These are phyloP conservation scores for Caenorhabditis sp. DNA, from an alignment of 2,888 invertebrate species.

Conservation along the genomic window DNA sequence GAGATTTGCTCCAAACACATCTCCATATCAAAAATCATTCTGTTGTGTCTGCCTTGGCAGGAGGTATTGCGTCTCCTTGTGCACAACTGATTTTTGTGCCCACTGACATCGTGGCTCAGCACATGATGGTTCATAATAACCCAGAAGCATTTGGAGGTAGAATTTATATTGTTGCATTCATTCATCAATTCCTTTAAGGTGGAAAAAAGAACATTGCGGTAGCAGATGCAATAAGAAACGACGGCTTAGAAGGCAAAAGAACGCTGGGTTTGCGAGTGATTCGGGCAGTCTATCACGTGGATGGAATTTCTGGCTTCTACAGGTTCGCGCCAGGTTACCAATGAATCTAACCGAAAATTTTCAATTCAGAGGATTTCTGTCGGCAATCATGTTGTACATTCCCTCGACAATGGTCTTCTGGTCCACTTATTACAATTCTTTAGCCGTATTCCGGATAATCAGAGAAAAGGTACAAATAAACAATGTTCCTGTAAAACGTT, in stretches of 20 bases:
- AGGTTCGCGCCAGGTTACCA: conserved; percentile 59
- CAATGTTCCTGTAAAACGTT: no score
- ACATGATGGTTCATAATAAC: conserved; percentile 75
- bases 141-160: conserved; percentile 66
- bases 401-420: conserved; percentile 78
- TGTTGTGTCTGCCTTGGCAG: conserved; percentile 67
- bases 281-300: conserved; percentile 75
- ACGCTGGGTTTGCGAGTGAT: conserved; percentile 76
- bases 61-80: conserved; percentile 71
- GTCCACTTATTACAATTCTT: conserved; percentile 74
- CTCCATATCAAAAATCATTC: conserved; percentile 67
- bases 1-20: conserved; percentile 70
- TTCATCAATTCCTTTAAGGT: conserved; percentile 41
- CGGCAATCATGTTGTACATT: conserved; percentile 75
- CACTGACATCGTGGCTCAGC: conserved; percentile 77
- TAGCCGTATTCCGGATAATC: conserved; percentile 61
- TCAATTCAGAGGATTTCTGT: conserved; percentile 72
- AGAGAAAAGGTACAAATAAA: conserved; percentile 62
- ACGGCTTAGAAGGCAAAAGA: conserved; percentile 66
- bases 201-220: conserved; percentile 70
- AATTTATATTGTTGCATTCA: no score
- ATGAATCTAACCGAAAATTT: not conserved
- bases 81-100: conserved; percentile 77
- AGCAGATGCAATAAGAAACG: conserved; percentile 67
- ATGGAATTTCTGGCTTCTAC: conserved; percentile 76